A percentile compares a stretch with the other conserved stretches of the same genome.
Evolutionary conservation across 1,140 invertebrate genomes (phyloP).

Genomic region (Dolichoris vasculosae): DNA sequence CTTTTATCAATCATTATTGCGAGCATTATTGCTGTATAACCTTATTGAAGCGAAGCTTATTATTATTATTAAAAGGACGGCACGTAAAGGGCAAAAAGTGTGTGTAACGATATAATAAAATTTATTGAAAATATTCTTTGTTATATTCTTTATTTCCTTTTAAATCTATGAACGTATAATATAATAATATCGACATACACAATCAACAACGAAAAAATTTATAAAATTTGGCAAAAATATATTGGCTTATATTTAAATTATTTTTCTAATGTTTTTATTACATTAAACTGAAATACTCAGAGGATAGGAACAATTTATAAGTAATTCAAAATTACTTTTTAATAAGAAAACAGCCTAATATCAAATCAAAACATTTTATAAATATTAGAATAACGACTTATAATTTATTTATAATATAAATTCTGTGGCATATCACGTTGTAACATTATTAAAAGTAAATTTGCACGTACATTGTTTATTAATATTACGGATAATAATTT

Average conservation of each 20-base stretch:
- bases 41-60: neutral
- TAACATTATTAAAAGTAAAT: too few species aligned
- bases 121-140: slow-evolving; percentile 37
- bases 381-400: neutral
- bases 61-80: neutral
- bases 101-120: slow-evolving; percentile 49
- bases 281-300: neutral
- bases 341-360: neutral
- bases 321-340: neutral
- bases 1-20: slow-evolving; percentile 3
- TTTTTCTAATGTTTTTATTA: neutral
- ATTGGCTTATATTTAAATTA: neutral
- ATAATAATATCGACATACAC: neutral
- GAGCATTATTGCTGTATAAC: neutral
- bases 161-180: slow-evolving; percentile 23
- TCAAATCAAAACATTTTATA: neutral
- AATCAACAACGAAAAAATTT: neutral
- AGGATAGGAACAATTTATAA: neutral
- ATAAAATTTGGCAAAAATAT: neutral
- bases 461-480: neutral
- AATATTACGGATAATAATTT: neutral
- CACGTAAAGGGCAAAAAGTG: neutral
- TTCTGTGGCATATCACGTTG: neutral
- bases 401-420: neutral
- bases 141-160: slow-evolving; percentile 32